Evolutionary conservation across 2,113 vertebrate species (phyloP).

Genomic region (Rhynchomys soricoides): DNA sequence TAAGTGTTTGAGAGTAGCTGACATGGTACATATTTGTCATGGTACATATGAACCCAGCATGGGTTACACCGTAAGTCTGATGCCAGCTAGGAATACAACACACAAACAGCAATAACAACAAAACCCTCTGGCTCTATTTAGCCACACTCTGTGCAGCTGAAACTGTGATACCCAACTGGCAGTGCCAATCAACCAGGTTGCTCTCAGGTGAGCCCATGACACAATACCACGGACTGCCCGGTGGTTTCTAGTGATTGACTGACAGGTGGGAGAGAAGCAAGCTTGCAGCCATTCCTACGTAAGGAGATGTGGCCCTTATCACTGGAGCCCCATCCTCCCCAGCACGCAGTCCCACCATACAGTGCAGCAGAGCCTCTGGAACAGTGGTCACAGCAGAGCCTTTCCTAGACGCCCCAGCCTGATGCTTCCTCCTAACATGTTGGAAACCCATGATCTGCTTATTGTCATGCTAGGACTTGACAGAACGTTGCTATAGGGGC

Average conservation of each 20-base stretch:
- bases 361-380: neutral
- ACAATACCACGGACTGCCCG: neutral
- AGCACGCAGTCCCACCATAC: neutral
- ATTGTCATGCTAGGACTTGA: neutral
- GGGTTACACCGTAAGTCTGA: neutral
- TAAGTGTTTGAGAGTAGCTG: neutral
- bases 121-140: neutral
- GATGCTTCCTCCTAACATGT: neutral
- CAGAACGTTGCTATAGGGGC: neutral
- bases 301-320: neutral
- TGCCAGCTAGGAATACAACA: neutral
- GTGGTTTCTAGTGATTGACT: neutral
- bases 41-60: neutral
- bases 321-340: neutral
- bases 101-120: neutral
- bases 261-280: neutral
- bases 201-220: neutral
- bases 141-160: neutral
- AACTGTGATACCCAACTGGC: neutral
- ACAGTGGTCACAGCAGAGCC: neutral
- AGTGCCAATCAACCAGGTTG: neutral
- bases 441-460: neutral
- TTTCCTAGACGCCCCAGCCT: neutral
- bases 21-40: neutral
- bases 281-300: neutral